Conservation (phyloP, 2,113 vertebrate species). For the Gymnarchus niloticus region DNA sequence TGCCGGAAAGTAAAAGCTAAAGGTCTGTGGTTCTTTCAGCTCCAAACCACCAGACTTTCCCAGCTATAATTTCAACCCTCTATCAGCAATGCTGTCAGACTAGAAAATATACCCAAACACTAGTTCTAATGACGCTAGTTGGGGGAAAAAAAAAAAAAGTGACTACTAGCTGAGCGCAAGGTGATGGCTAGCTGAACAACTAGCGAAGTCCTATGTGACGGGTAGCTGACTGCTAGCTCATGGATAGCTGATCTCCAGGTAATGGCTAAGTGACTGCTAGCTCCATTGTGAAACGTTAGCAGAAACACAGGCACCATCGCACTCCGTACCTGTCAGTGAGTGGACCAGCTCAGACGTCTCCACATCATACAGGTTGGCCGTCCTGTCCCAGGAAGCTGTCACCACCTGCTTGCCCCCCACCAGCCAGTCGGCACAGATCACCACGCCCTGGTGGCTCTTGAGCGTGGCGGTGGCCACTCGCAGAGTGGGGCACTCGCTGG, state of each 20-base stretch:
- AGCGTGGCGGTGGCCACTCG: conserved; percentile 76
- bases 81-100: too few relatives aligned
- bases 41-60: too few relatives aligned
- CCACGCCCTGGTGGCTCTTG: conserved; percentile 95
- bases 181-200: too few relatives aligned
- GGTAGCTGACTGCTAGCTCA: too few relatives aligned
- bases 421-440: conserved; percentile 94
- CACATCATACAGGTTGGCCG: conserved; percentile 93
- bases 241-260: too few relatives aligned
- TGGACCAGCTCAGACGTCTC: conserved; percentile 95
- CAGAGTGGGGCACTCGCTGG: conserved; percentile 84
- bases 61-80: too few relatives aligned
- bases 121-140: too few relatives aligned
- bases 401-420: conserved; percentile 94
- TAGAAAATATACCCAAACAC: too few relatives aligned
- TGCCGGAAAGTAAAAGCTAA: background rate
- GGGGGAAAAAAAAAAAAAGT: too few relatives aligned
- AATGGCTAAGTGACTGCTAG: background rate
- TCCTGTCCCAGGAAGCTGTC: conserved; percentile 93
- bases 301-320: background rate
- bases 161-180: too few relatives aligned
- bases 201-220: too few relatives aligned
- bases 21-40: background rate
- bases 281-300: background rate
- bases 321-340: conserved; percentile 80